Conservation (phyloP, 2,888 invertebrate species). For the Selenia dentaria region DNA sequence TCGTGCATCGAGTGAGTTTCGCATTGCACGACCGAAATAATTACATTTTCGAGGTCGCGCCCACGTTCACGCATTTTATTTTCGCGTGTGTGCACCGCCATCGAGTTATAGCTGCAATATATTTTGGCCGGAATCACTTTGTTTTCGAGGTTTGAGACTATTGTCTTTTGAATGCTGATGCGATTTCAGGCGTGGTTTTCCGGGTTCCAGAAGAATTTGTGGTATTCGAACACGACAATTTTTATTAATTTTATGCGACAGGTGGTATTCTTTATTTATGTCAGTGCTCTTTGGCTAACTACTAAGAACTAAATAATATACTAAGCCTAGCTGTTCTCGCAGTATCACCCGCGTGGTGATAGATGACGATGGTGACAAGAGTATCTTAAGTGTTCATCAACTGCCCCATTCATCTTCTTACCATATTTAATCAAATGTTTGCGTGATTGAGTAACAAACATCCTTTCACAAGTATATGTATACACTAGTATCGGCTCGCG, state of each 20-base stretch:
- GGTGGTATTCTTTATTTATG: background rate
- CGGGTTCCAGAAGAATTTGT: background rate
- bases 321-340: no score
- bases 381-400: no score
- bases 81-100: conserved; percentile 31
- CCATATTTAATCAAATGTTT: no score
- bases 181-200: conserved; percentile 6
- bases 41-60: conserved; percentile 70
- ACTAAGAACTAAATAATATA: background rate
- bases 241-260: conserved; percentile 15
- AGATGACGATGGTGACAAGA: no score
- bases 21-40: conserved; percentile 64
- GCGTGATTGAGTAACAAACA: no score
- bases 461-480: no score
- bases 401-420: no score
- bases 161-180: conserved; percentile 9
- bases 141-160: conserved; percentile 22
- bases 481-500: no score
- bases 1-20: conserved; percentile 37
- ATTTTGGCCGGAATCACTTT: conserved; percentile 37
- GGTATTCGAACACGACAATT: background rate
- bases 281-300: no score
- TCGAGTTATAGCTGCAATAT: conserved; percentile 37
- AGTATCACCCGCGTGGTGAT: no score
- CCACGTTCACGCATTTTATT: conserved; percentile 50